phyloP scores from a whole-genome alignment of 2,888 invertebrate genomes.

The Papilio gigon region DNA sequence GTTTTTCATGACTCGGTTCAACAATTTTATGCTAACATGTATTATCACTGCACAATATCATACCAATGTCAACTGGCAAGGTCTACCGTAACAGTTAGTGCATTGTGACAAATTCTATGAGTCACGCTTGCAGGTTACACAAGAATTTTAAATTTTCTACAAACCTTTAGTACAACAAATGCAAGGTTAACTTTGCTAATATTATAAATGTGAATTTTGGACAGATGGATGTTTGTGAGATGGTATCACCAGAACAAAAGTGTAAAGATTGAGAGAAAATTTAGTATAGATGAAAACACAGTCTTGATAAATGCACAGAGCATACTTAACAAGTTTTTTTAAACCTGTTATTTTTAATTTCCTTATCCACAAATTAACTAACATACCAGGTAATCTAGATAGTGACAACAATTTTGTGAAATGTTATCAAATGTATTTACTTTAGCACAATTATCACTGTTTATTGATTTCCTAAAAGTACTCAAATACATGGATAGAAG shows the following conservation, averaged over 20 bases:
- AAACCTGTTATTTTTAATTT: too few relatives aligned
- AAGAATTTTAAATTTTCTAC: not conserved
- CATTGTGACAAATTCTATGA: conserved; percentile 10
- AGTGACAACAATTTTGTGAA: not conserved
- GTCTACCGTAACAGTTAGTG: conserved; percentile 18
- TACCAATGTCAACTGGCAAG: conserved; percentile 29
- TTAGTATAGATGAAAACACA: too few relatives aligned
- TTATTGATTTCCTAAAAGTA: too few relatives aligned
- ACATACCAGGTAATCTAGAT: not conserved
- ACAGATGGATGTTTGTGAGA: too few relatives aligned
- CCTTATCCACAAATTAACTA: too few relatives aligned
- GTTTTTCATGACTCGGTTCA: not conserved
- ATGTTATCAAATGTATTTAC: conserved; percentile 14
- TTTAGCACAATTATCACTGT: conserved; percentile 14
- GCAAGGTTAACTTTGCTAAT: too few relatives aligned
- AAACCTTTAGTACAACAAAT: not conserved
- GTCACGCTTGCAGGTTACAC: not conserved
- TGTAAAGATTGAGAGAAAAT: too few relatives aligned
- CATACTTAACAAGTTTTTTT: too few relatives aligned
- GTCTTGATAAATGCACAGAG: too few relatives aligned
- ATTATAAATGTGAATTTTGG: too few relatives aligned
- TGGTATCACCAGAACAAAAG: too few relatives aligned
- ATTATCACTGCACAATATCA: conserved; percentile 22
- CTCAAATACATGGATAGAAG: too few relatives aligned
- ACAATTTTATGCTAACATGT: conserved; percentile 12